Evolutionary conservation across 2,797 vertebrate genomes (phyloP).

Genomic region (Sebastes vulpes): DNA sequence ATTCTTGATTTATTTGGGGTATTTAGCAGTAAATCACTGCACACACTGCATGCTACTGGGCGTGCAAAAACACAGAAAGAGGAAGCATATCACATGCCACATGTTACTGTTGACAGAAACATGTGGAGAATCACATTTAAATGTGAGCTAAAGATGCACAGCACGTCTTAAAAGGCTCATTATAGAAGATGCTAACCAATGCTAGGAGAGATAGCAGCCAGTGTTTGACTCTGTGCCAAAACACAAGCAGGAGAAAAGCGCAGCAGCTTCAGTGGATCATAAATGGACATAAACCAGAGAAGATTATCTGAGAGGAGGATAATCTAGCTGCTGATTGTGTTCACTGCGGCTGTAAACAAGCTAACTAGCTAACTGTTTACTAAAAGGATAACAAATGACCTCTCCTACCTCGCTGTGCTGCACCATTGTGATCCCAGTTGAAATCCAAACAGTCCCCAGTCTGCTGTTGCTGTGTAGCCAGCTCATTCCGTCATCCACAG

Average conservation of each 20-base stretch:
- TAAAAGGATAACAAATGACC: not conserved
- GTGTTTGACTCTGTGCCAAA: constrained; percentile 2
- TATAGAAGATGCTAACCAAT: not conserved
- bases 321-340: not conserved
- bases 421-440: constrained; percentile 11
- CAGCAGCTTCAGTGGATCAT: not conserved
- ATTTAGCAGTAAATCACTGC: no score
- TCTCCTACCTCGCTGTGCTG: constrained; percentile 61
- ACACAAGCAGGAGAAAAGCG: not conserved
- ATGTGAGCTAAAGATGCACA: not conserved
- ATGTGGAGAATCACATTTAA: no score
- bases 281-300: not conserved
- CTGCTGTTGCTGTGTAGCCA: not conserved
- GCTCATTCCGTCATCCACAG: constrained; percentile 16
- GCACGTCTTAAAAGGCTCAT: not conserved
- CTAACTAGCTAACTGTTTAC: constrained; percentile 77
- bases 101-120: no score
- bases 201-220: not conserved
- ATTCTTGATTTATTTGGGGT: no score
- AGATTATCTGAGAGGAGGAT: constrained; percentile 18
- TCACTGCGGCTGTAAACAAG: constrained; percentile 39
- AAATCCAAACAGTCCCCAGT: constrained; percentile 33
- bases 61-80: no score
- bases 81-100: no score
- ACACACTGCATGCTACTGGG: no score